A percentile compares a stretch with the other conserved stretches of the same genome.
These are phyloP conservation scores for Cerceris rybyensis DNA, from an alignment of 2,888 invertebrate genomes.

Conservation along the genomic window DNA sequence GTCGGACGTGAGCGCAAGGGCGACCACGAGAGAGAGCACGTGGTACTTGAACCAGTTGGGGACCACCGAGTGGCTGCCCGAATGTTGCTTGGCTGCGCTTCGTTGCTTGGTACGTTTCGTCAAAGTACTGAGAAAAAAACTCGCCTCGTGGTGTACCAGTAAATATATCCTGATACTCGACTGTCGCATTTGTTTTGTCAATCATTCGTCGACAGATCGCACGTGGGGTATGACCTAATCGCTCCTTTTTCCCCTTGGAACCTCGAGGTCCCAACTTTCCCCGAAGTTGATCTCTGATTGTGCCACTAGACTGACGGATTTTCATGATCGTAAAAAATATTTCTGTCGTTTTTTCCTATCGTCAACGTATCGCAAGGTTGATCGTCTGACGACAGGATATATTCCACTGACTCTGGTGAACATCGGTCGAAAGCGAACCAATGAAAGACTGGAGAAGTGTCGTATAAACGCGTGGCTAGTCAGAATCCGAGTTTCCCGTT, in stretches of 20 bases:
- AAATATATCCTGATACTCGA: slow-evolving; percentile 44
- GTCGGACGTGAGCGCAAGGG: slow-evolving; percentile 80
- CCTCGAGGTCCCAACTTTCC: too few relatives aligned
- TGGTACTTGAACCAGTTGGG: slow-evolving; percentile 82
- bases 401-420: too few relatives aligned
- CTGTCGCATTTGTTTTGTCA: slow-evolving; percentile 2
- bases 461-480: neutral
- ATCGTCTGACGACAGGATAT: too few relatives aligned
- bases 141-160: slow-evolving; percentile 36
- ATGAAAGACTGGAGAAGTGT: neutral
- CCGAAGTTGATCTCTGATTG: too few relatives aligned
- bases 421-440: too few relatives aligned
- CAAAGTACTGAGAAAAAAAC: slow-evolving; percentile 55
- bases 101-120: slow-evolving; percentile 52
- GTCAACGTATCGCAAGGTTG: too few relatives aligned
- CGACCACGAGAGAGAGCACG: slow-evolving; percentile 76
- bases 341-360: too few relatives aligned
- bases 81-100: slow-evolving; percentile 68
- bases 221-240: too few relatives aligned
- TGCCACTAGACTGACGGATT: too few relatives aligned
- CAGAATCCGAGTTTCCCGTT: neutral
- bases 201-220: neutral
- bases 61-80: slow-evolving; percentile 77
- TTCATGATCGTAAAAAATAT: too few relatives aligned
- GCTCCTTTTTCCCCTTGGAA: too few relatives aligned